Evolutionary conservation across 2,113 vertebrate species (phyloP), one percentile per base, ranked within the genome.

Genomic region (Nothobranchius kuhntae): DNA sequence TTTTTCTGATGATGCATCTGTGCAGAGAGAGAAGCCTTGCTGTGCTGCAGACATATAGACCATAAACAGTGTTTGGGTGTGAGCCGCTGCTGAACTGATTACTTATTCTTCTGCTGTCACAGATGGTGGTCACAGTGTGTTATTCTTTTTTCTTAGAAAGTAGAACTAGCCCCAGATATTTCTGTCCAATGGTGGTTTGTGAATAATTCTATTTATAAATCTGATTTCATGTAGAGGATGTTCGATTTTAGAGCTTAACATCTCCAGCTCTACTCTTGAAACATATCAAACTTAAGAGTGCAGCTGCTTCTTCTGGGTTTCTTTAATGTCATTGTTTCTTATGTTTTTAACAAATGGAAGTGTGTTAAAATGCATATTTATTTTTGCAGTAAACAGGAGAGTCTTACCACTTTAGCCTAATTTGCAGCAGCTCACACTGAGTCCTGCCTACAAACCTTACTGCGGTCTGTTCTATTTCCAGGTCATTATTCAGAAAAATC

Each of bases 141-240:
- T 44, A 21, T 21, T 21, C 21, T 75, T 76, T 53, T 68, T 64
- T 54, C 57, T 52, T 61, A 11, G 45, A 53, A 82, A 80, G 85
- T 62, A 75, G 76, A 74, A 81, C 78, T 50, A 75, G 73, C 59
- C 78, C 78, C 69, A 77, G 63, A 88, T 80, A 13, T 65, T 71
- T 53, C 42, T 0, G 5, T 68, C 68, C 61, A 62, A 35, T 59
- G 42, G 36, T 69, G 21, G 54, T 58, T 61, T 54, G n/a, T 30
- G 47, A 80, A 40, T 47, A 30, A 52, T 59, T 73, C 58, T 66
- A 71, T 85, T 82, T 75, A 38, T 68, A 42, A 76, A 65, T 68
- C 53, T 75, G 67, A 75, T 62, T 38, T 57, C 14, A 52, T 66
- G 60, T 51, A 62, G 54, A 71, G 64, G 54, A 56, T 55, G 53